A percentile compares a stretch with the other conserved stretches of the same genome.
phyloP scores from a whole-genome alignment of 2,797 vertebrate genomes.

The Meriones psammophilus region DNA sequence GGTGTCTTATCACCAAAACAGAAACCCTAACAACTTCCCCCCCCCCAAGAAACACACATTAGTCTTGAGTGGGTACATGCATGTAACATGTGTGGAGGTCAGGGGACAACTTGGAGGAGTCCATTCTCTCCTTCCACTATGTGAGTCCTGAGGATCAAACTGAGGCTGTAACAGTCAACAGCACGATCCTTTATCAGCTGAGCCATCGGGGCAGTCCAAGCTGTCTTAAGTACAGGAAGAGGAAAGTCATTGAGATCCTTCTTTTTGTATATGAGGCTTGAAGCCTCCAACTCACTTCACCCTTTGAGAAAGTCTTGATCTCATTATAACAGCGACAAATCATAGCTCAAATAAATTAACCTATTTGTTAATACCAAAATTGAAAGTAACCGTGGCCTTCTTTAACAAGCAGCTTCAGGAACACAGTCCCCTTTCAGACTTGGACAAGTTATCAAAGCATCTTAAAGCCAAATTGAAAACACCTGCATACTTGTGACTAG shows the following conservation, averaged over 20 bases:
- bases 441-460: not conserved
- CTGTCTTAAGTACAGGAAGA: not conserved
- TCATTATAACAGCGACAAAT: not conserved
- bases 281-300: not conserved
- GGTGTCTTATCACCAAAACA: not conserved
- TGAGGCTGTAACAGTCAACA: not conserved
- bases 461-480: not conserved
- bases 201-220: not conserved
- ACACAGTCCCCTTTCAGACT: not conserved
- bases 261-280: not conserved
- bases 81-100: not conserved
- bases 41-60: not conserved
- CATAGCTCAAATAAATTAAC: not conserved
- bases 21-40: not conserved
- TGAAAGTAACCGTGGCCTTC: constrained; percentile 13
- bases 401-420: not conserved
- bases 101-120: not conserved
- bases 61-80: not conserved
- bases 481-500: not conserved
- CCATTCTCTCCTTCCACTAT: not conserved
- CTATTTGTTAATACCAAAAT: not conserved
- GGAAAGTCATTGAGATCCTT: not conserved
- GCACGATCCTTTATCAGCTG: not conserved
- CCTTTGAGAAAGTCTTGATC: not conserved
- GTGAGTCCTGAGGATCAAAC: not conserved